Evolutionary conservation across 2,797 vertebrate genomes (phyloP).

Genomic region (Distichodus sexfasciatus): DNA sequence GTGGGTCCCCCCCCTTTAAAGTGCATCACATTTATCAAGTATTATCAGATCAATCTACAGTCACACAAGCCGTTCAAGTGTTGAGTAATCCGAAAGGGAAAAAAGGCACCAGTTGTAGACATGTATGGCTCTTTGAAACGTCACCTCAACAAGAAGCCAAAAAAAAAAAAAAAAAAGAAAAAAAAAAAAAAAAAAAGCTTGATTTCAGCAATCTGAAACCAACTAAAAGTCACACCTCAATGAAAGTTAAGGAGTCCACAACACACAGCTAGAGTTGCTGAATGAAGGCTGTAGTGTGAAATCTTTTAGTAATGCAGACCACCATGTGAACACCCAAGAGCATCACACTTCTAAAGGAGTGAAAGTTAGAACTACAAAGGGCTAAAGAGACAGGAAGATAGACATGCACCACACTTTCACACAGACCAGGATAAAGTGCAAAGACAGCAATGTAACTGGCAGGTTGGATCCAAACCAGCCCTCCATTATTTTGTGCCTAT

Average conservation of each 20-base stretch:
- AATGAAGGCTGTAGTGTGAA: conserved; percentile 2
- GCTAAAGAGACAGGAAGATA: conserved; percentile 13
- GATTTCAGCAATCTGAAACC: not conserved
- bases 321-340: not conserved
- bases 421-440: conserved; percentile 12
- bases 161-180: too few relatives aligned
- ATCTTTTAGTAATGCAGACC: not conserved
- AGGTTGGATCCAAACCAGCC: conserved; percentile 5
- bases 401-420: conserved; percentile 24
- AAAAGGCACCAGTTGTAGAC: conserved; percentile 36
- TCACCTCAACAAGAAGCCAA: not conserved
- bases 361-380: conserved; percentile 12
- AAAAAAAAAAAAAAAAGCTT: too few relatives aligned
- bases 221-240: not conserved
- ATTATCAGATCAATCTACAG: conserved; percentile 31
- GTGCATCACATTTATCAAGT: conserved; percentile 48
- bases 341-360: conserved; percentile 13
- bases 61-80: conserved; percentile 30
- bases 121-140: conserved; percentile 17
- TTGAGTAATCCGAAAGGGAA: conserved; percentile 26
- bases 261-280: conserved; percentile 4
- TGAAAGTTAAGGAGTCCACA: not conserved
- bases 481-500: conserved; percentile 18
- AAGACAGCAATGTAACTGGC: conserved; percentile 7
- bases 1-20: conserved; percentile 38